phyloP scores from a whole-genome alignment of 2,113 vertebrate species.

The Chaenogobius annularis region DNA sequence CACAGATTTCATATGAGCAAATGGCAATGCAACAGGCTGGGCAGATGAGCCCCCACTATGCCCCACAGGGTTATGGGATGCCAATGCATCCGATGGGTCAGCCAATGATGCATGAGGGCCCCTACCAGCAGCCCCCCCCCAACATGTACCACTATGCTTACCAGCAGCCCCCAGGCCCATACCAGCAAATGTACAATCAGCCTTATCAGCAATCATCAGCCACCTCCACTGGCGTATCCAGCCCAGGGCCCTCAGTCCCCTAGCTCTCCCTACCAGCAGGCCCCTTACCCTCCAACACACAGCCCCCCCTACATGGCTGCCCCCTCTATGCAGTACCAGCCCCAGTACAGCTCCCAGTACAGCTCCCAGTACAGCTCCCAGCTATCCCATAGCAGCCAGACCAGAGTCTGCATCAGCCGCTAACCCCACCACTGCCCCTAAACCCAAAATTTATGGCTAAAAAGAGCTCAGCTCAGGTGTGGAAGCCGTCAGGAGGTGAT shows the following conservation, averaged over 20 bases:
- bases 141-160: conserved; percentile 66
- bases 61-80: conserved; percentile 77
- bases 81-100: conserved; percentile 72
- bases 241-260: conserved; percentile 57
- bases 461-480: conserved; percentile 92
- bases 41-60: conserved; percentile 68
- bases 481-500: conserved; percentile 86
- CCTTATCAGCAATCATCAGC: conserved; percentile 71
- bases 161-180: conserved; percentile 60
- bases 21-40: conserved; percentile 71
- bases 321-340: conserved; percentile 69
- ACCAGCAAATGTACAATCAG: conserved; percentile 67
- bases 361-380: conserved; percentile 67
- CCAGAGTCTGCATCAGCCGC: conserved; percentile 74
- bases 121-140: conserved; percentile 71
- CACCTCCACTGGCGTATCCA: conserved; percentile 57
- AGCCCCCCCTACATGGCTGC: conserved; percentile 66
- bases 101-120: conserved; percentile 72
- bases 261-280: conserved; percentile 60
- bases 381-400: conserved; percentile 79
- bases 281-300: conserved; percentile 65
- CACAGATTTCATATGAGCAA: conserved; percentile 66
- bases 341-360: conserved; percentile 59
- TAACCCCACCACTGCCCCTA: conserved; percentile 81
- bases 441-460: conserved; percentile 96